Conservation (phyloP, 2,888 invertebrate species). For the Hyalella azteca region DNA sequence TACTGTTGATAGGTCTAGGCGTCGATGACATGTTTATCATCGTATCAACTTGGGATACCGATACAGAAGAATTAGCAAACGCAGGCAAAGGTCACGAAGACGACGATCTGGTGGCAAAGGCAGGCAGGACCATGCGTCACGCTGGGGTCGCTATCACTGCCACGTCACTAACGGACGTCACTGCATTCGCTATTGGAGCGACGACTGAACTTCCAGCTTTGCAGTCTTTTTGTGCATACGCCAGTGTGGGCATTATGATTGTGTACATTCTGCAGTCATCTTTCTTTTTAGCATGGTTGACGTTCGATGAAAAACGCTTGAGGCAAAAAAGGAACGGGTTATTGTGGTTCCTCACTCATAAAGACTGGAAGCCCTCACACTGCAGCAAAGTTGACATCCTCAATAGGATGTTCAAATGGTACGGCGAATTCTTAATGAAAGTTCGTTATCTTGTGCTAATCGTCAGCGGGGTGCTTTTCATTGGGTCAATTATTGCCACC, state of each 20-base stretch:
- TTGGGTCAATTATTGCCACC: conserved; percentile 62
- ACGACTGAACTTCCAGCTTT: conserved; percentile 67
- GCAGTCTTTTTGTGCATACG: conserved; percentile 66
- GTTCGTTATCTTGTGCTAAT: conserved; percentile 63
- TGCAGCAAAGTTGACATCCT: conserved; percentile 64
- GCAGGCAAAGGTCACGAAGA: conserved; percentile 48
- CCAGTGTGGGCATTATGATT: conserved; percentile 65
- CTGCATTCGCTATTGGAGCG: conserved; percentile 66
- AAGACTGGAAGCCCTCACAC: conserved; percentile 63
- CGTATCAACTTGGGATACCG: conserved; percentile 61
- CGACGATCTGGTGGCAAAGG: conserved; percentile 60
- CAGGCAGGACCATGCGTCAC: conserved; percentile 63
- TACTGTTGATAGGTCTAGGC: conserved; percentile 64
- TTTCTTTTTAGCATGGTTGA: conserved; percentile 66
- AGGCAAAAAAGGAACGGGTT: conserved; percentile 62
- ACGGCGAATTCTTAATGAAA: conserved; percentile 60
- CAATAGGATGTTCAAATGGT: conserved; percentile 60
- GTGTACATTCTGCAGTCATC: conserved; percentile 65
- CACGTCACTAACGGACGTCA: conserved; percentile 66
- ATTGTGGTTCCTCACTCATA: conserved; percentile 60
- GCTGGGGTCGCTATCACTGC: conserved; percentile 67
- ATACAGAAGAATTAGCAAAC: conserved; percentile 6
- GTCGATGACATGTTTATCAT: conserved; percentile 66
- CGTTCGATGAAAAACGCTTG: conserved; percentile 65
- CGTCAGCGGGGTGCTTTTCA: conserved; percentile 62